phyloP scores from a whole-genome alignment of 2,888 invertebrate genomes.

The Thalpophila matura region DNA sequence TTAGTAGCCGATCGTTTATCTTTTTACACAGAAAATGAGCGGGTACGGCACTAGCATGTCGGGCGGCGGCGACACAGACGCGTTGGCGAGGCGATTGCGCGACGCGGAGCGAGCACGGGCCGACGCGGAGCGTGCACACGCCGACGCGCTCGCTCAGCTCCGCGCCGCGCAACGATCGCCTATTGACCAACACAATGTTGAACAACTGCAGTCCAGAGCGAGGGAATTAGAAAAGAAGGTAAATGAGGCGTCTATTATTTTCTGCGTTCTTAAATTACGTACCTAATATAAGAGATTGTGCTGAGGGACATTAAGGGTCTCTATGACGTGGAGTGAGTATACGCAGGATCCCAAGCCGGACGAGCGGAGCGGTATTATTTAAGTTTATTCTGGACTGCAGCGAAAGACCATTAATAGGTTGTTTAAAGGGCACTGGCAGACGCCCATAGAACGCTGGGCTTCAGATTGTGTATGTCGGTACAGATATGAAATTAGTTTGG shows the following conservation, averaged over 20 bases:
- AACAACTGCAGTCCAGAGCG: conserved; percentile 95
- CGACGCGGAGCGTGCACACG: conserved; percentile 94
- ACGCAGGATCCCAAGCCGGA: too few species aligned
- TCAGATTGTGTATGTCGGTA: too few species aligned
- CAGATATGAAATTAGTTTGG: too few species aligned
- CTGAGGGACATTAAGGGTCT: too few species aligned
- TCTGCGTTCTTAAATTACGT: too few species aligned
- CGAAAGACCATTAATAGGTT: too few species aligned
- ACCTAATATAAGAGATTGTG: too few species aligned
- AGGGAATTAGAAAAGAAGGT: conserved; percentile 98
- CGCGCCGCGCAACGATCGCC: conserved; percentile 88
- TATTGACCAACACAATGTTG: conserved; percentile 90
- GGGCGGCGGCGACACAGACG: conserved; percentile 81
- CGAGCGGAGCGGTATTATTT: too few species aligned
- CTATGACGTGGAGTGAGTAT: too few species aligned
- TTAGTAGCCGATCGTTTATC: neutral
- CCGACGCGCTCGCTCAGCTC: conserved; percentile 94
- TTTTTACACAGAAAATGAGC: conserved; percentile 80
- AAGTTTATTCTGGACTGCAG: too few species aligned
- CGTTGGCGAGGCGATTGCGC: conserved; percentile 93
- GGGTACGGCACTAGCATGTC: conserved; percentile 80
- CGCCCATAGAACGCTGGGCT: too few species aligned
- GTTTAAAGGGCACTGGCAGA: too few species aligned
- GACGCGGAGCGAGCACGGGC: conserved; percentile 95
- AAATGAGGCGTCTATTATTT: conserved; percentile 5